Evolutionary conservation across 2,113 vertebrate species (phyloP), one percentile per base, ranked within the genome.

Genomic region (Mola mola): DNA sequence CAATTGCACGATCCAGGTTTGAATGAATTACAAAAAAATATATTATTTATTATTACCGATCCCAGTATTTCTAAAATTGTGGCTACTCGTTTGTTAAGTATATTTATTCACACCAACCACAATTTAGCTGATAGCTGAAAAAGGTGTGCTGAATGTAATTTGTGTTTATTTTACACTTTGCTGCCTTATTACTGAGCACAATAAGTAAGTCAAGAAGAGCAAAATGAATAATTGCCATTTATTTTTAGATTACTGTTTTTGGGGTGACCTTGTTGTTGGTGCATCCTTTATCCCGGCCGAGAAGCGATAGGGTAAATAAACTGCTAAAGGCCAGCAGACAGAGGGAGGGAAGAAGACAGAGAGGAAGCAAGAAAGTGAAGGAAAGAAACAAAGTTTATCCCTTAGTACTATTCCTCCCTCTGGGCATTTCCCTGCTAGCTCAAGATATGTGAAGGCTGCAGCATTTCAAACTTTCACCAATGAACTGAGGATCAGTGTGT

Each of bases 251-350:
- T 47, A 66, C 44, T 75, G 68, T 73, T 73, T 81, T 72, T 79
- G 46, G 57, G 29, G n/a, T 50, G 69, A 82, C 76, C 68, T 43
- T 76, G 46, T 61, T 85, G 66, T 72, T 69, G 19, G 62, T 38
- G 64, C 78, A 70, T 82, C 41, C 41, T 63, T 65, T 49, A 74
- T 78, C 26, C 34, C 0, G 16, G 17, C 47, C 8, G 13, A 53
- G 37, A 38, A 38, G 36, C 15, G 36, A 13, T n/a, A 15, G 16
- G 46, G 37, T 34, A 68, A 56, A 49, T 4, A 66, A 78, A 72
- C 24, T 56, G 82, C 85, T 78, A 66, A n/a, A 78, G 61, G 40
- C 13, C 49, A 65, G 83, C 76, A 84, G 55, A 81, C 74, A 56
- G 16, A 62, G 41, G 61, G 34, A 55, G 25, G 33, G 57, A 65